A percentile compares a stretch with the other conserved stretches of the same genome.
Conservation (phyloP, 2,888 invertebrate genomes). For the Cecidostiba fungosa region DNA sequence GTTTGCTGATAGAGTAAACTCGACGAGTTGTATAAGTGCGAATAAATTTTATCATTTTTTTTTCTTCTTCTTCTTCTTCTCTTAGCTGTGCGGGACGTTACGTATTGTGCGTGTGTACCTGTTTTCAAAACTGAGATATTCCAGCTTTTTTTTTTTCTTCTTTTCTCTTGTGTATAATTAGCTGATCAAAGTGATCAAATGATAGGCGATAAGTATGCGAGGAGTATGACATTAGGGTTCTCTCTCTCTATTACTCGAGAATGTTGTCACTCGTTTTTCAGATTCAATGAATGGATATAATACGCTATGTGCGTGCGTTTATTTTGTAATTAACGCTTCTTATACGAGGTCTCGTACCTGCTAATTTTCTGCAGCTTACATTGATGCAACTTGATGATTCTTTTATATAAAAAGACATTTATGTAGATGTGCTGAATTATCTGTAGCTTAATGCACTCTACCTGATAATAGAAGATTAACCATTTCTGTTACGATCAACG, state of each 20-base stretch:
- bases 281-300: background rate
- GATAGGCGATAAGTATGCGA: background rate
- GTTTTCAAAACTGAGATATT: background rate
- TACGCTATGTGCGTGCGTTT: background rate
- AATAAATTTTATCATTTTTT: constrained; percentile 6
- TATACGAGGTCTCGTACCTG: background rate
- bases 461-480: no score
- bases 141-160: background rate
- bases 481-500: no score
- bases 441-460: no score
- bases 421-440: no score
- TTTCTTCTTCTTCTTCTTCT: background rate
- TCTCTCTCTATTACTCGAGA: background rate
- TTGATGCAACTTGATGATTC: background rate
- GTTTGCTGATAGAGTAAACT: background rate
- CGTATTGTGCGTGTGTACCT: background rate
- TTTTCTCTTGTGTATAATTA: constrained; percentile 1
- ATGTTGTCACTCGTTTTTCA: background rate
- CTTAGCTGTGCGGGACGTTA: background rate
- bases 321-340: constrained; percentile 1
- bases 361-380: background rate
- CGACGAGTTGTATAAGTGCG: background rate
- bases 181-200: constrained; percentile 5
- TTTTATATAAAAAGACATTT: background rate
- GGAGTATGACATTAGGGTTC: background rate